These are phyloP conservation scores for Carassius carassius DNA, from an alignment of 2,113 vertebrate species.

Conservation along the genomic window DNA sequence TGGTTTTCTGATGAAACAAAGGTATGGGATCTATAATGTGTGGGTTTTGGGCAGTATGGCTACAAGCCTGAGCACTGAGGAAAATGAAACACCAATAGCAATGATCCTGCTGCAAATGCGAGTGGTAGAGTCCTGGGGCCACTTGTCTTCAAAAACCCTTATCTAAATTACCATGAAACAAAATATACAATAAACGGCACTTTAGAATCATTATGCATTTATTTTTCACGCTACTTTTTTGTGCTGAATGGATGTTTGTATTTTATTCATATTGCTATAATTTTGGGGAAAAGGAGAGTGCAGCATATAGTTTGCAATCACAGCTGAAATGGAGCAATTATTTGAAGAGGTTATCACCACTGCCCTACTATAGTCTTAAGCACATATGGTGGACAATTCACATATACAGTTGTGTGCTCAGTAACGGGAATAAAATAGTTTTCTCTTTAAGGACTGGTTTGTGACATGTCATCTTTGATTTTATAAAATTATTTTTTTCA, in stretches of 20 bases:
- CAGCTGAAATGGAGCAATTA: slow-evolving; percentile 36
- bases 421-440: neutral
- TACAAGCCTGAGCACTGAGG: neutral
- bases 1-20: neutral
- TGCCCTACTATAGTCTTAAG: slow-evolving; percentile 10
- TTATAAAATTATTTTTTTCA: neutral
- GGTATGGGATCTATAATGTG: neutral
- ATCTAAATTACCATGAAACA: slow-evolving; percentile 45
- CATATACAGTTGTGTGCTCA: neutral
- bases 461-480: neutral
- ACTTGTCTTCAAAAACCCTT: slow-evolving; percentile 38
- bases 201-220: slow-evolving; percentile 8
- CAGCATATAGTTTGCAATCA: slow-evolving; percentile 34
- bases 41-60: neutral
- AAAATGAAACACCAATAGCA: slow-evolving; percentile 26
- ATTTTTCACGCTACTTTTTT: slow-evolving; percentile 5
- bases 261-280: slow-evolving; percentile 33
- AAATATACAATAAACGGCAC: slow-evolving; percentile 38
- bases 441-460: neutral
- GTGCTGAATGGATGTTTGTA: slow-evolving; percentile 19
- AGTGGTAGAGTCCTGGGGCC: slow-evolving; percentile 18
- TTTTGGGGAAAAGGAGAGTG: neutral
- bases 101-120: slow-evolving; percentile 14
- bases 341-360: slow-evolving; percentile 31
- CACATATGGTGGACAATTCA: neutral